phyloP scores from a whole-genome alignment of 2,797 vertebrate species.

The Anguilla pacifica region DNA sequence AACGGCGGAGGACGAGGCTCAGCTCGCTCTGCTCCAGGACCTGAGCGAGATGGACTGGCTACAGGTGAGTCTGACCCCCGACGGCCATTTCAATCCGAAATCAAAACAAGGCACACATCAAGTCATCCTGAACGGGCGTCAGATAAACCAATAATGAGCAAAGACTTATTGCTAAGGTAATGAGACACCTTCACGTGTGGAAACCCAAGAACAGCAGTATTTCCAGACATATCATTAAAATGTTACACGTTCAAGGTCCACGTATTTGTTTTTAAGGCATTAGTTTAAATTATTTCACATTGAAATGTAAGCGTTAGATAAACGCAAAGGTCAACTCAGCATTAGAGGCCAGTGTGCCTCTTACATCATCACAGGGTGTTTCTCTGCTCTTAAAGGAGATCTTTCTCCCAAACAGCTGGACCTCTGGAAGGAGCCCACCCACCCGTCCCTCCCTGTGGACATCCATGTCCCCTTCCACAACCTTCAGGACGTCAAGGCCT shows the following conservation, averaged over 20 bases:
- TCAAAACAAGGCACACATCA: neutral
- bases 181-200: neutral
- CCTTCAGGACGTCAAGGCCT: constrained; percentile 75
- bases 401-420: constrained; percentile 76
- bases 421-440: constrained; percentile 77
- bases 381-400: neutral
- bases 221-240: too few relatives aligned
- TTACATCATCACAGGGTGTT: neutral
- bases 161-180: neutral
- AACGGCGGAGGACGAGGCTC: constrained; percentile 59
- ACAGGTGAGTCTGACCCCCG: constrained; percentile 64
- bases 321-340: neutral
- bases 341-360: neutral
- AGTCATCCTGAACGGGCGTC: neutral
- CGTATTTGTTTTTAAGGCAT: too few relatives aligned
- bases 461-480: constrained; percentile 80
- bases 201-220: neutral
- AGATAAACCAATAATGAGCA: neutral
- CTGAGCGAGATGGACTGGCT: constrained; percentile 73
- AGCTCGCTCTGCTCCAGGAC: constrained; percentile 75
- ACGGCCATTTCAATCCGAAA: neutral
- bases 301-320: neutral
- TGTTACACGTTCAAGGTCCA: too few relatives aligned
- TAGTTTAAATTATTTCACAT: neutral
- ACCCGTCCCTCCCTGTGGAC: constrained; percentile 68